phyloP scores from a whole-genome alignment of 1,140 invertebrate species.

The Pararge aegeria region DNA sequence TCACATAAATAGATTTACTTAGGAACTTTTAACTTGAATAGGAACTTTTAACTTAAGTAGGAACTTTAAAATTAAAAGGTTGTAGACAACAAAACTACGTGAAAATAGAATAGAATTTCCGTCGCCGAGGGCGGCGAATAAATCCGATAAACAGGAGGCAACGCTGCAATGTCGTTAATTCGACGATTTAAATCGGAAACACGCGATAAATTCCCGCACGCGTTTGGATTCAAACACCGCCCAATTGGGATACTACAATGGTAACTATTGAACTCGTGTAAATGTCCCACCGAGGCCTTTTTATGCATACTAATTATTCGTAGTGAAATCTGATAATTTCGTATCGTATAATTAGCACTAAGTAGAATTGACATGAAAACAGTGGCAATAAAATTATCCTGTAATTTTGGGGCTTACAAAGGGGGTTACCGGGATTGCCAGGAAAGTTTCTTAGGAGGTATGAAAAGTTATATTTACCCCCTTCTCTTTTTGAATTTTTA shows the following conservation, averaged over 20 bases:
- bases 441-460: no score
- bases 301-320: conserved; percentile 8
- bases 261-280: conserved; percentile 31
- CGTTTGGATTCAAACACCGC: conserved; percentile 59
- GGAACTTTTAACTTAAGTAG: no score
- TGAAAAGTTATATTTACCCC: no score
- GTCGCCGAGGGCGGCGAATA: conserved; percentile 44
- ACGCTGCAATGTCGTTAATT: conserved; percentile 61
- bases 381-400: background rate
- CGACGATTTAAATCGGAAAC: conserved; percentile 73
- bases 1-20: no score
- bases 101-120: conserved; percentile 16
- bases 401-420: no score
- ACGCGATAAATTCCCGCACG: conserved; percentile 68
- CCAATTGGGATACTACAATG: conserved; percentile 41
- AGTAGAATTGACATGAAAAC: background rate
- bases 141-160: conserved; percentile 52
- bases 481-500: no score
- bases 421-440: no score
- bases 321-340: background rate
- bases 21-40: no score
- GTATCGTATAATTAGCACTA: background rate
- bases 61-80: background rate
- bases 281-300: conserved; percentile 11
- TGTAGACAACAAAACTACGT: background rate